These are phyloP conservation scores for Onychomys leucogaster DNA, from an alignment of 2,797 vertebrate genomes.

Conservation along the genomic window DNA sequence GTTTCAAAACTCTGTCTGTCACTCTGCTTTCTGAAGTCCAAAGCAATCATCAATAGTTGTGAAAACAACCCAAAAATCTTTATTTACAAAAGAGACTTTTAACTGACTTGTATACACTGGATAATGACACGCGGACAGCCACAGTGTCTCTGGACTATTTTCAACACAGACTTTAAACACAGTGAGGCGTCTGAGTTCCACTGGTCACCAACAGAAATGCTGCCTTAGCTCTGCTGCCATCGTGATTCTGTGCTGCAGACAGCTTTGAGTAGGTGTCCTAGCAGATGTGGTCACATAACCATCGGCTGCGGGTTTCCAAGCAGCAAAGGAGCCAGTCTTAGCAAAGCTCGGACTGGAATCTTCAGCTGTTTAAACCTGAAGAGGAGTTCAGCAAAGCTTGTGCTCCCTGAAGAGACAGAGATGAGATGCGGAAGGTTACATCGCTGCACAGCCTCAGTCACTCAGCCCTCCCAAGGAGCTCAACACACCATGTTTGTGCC, in stretches of 20 bases:
- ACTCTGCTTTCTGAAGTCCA: slow-evolving; percentile 3
- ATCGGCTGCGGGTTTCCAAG: slow-evolving; percentile 89
- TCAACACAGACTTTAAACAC: slow-evolving; percentile 57
- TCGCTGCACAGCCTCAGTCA: neutral
- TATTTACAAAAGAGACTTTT: slow-evolving; percentile 87
- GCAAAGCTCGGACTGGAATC: slow-evolving; percentile 93
- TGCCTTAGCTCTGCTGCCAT: neutral
- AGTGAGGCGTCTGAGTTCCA: neutral
- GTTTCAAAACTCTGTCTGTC: neutral
- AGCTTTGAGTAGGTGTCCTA: rapidly evolving
- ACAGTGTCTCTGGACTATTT: slow-evolving; percentile 68
- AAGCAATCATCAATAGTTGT: slow-evolving; percentile 59
- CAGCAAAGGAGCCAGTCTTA: slow-evolving; percentile 93
- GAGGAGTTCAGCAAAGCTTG: slow-evolving; percentile 93
- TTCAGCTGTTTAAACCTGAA: slow-evolving; percentile 91
- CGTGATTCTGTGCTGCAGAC: neutral
- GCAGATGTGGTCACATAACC: slow-evolving; percentile 83
- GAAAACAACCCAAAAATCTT: slow-evolving; percentile 79
- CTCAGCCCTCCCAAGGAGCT: neutral
- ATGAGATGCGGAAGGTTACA: neutral
- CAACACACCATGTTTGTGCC: neutral
- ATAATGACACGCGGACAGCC: slow-evolving; percentile 58
- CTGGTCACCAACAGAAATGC: neutral
- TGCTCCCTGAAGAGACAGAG: slow-evolving; percentile 88
- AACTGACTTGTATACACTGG: slow-evolving; percentile 74